Percentiles rank a stretch among this genome's conserved stretches.
These are phyloP conservation scores for Phaethornis superciliosus DNA, from an alignment of 2,113 vertebrate species.

Conservation along the genomic window DNA sequence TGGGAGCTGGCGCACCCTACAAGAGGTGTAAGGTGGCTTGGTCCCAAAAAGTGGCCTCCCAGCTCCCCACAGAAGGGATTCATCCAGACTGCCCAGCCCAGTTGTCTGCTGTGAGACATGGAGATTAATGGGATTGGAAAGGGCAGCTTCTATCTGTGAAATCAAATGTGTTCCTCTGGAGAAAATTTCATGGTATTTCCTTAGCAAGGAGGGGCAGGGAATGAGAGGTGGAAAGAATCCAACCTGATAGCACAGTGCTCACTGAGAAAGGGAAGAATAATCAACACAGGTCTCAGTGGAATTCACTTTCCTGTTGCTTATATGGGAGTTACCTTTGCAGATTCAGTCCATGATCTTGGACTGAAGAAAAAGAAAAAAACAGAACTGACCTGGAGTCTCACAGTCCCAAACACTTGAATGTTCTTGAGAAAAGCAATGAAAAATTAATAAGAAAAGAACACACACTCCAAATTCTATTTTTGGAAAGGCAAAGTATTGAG, in stretches of 20 bases:
- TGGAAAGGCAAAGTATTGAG: background rate
- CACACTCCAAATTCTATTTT: background rate
- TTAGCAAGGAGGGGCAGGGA: background rate
- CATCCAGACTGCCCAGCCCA: background rate
- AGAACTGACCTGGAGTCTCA: background rate
- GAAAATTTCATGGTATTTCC: background rate
- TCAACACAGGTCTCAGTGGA: background rate
- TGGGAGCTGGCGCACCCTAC: accelerated
- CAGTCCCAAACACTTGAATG: background rate
- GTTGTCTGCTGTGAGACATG: background rate
- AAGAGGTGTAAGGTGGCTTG: background rate
- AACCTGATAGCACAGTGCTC: background rate
- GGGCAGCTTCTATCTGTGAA: background rate
- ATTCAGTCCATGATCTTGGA: background rate
- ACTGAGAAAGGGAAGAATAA: background rate
- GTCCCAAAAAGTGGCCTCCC: background rate
- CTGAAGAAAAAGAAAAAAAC: background rate
- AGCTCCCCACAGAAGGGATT: accelerated
- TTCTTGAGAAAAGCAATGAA: background rate
- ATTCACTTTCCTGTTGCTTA: background rate
- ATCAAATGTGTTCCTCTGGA: background rate
- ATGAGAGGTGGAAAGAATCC: background rate
- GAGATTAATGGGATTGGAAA: background rate
- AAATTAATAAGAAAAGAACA: background rate
- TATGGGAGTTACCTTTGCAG: background rate